Evolutionary conservation across 2,888 invertebrate genomes (phyloP).

Genomic region (Drosophila paranaensis): DNA sequence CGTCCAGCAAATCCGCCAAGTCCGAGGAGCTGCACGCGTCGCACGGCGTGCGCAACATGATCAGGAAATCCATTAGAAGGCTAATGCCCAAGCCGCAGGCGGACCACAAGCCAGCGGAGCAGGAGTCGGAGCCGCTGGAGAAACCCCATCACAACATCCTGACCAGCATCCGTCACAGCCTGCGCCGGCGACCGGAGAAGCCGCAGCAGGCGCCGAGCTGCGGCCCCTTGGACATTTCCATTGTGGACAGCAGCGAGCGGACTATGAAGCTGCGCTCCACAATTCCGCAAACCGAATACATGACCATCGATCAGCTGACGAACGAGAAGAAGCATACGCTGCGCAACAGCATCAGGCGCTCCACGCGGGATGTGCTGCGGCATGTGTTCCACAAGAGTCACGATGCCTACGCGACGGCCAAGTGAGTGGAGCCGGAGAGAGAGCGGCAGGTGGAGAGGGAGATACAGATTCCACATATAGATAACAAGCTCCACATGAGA

Average conservation of each 20-base stretch:
- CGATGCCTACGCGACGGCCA: slow-evolving; percentile 81
- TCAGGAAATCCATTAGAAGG: slow-evolving; percentile 83
- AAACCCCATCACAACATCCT: slow-evolving; percentile 51
- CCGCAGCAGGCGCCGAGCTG: slow-evolving; percentile 8
- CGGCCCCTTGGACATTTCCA: slow-evolving; percentile 74
- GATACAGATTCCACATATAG: too few species aligned
- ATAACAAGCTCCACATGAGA: too few species aligned
- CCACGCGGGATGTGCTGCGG: slow-evolving; percentile 82
- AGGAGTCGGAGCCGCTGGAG: slow-evolving; percentile 22
- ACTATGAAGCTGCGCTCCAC: slow-evolving; percentile 81
- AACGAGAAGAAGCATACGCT: slow-evolving; percentile 81
- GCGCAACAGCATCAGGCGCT: slow-evolving; percentile 80
- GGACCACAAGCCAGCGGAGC: slow-evolving; percentile 13
- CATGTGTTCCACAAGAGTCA: slow-evolving; percentile 83
- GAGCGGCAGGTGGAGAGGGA: not conserved
- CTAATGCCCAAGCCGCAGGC: slow-evolving; percentile 66
- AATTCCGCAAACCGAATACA: slow-evolving; percentile 71
- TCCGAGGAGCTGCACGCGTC: slow-evolving; percentile 40
- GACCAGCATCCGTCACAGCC: slow-evolving; percentile 80
- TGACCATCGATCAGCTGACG: slow-evolving; percentile 76
- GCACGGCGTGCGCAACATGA: slow-evolving; percentile 71
- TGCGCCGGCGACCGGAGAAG: slow-evolving; percentile 74
- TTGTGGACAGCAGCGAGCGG: slow-evolving; percentile 82
- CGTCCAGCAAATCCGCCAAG: slow-evolving; percentile 59
- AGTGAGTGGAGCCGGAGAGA: slow-evolving; percentile 38